Base-by-base conservation (phyloP, 1,140 invertebrate genomes). In the Anthonomus grandis region DNA sequence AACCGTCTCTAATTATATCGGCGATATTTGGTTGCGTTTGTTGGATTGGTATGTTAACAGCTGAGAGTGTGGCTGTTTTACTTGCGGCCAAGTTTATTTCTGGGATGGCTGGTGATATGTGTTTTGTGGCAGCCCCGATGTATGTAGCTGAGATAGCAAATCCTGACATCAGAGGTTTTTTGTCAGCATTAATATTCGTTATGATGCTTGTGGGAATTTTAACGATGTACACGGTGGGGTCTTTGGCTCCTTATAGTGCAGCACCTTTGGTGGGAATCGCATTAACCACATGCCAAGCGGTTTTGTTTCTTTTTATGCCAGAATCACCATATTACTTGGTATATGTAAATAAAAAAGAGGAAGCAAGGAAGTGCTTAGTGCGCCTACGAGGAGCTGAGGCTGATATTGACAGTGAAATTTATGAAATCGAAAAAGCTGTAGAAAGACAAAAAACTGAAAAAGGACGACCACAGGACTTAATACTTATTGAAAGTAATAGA, bases 21-120 rank as follows among this genome's bases (percentile, higher is more conserved):
- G 71, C 79, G 0, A 22, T 78, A 1, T 82, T 83, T 0, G 86
- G 83, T 63, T 54, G 83, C 0, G 0, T 81, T 1, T 83, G 84
- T 4, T 89, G 85, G 83, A 21, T 73, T 0, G 49, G 82, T 0
- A 83, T 87, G 15, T 66, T 77, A 4, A 63, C 77, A 24, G 70
- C 78, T 4, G 59, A 57, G 1, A 64, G 58, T n/a, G 65, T 78
- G 0, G 69, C 70, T 64, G 57, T 76, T 24, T 63, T 81, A 44
- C 81, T 78, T 57, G 36, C 77, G 1, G 84, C 83, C 0, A 70
- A 67, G 54, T 70, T 69, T 36, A 48, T 67, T 10, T 49, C 62
- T 19, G 69, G 69, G 4, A 46, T 69, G 39, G 62, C 61, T 19
- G 58, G 53, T 9, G 64, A 68, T 51, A 63, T 69, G 21, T 64